phyloP scores from a whole-genome alignment of 2,113 vertebrate genomes.

The Neopipo cinnamomea region DNA sequence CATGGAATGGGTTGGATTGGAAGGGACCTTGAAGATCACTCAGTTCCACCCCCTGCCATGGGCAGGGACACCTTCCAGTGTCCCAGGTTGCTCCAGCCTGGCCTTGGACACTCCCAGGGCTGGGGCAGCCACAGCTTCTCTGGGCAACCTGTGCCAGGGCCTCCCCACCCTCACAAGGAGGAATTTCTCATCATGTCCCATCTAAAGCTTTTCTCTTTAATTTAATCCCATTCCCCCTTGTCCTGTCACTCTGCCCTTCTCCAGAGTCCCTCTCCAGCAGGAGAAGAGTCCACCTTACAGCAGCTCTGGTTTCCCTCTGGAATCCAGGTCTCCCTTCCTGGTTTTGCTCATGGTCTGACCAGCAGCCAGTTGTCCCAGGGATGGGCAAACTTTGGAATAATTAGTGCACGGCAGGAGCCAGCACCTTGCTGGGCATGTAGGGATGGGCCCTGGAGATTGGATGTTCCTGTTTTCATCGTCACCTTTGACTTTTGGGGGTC shows the following conservation, averaged over 20 bases:
- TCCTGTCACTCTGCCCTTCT: not conserved
- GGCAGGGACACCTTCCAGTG: not conserved
- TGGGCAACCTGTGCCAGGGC: not conserved
- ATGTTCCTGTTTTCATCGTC: not conserved
- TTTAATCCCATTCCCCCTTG: not conserved
- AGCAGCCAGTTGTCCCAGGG: not conserved
- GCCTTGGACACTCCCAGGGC: not conserved
- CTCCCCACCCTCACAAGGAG: not conserved
- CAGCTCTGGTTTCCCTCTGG: not conserved
- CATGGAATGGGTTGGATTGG: not conserved
- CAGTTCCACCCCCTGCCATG: not conserved
- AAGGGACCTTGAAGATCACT: not conserved
- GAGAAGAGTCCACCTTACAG: not conserved
- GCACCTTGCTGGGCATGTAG: not conserved
- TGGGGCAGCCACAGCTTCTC: too few relatives aligned
- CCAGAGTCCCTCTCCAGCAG: not conserved
- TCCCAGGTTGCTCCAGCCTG: not conserved
- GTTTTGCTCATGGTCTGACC: not conserved
- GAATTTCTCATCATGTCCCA: not conserved
- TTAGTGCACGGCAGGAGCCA: not conserved
- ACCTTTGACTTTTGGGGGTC: not conserved
- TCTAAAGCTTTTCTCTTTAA: not conserved
- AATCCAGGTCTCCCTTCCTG: not conserved
- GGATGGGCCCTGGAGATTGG: not conserved
- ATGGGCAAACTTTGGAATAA: not conserved